Base-by-base conservation (phyloP, 2,113 vertebrate genomes). In the Raja brachyura region DNA sequence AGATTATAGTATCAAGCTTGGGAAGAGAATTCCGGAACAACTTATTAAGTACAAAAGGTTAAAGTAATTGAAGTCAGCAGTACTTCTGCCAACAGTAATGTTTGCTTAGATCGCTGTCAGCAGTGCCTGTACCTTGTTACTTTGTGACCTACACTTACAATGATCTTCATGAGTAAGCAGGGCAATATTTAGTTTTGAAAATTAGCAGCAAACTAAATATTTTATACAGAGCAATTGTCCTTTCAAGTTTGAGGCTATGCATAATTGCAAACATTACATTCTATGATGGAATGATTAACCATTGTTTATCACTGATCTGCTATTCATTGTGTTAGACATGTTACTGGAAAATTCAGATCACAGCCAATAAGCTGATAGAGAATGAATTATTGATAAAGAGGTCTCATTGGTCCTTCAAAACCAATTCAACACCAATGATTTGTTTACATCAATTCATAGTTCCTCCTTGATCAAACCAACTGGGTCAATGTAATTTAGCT, bases 21-120 rank as follows among this genome's bases (percentile, higher is more conserved):
- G 5, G 59, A 56, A 88, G 83, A 88, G 59, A 66, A 88, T 14
- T 63, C 39, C 63, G 83, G 83, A 88, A 88, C 59, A 88, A 63
- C 13, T 31, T 88, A 56, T 88, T 25, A 88, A 88, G 83, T 88
- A 66, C 59, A 63, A 88, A 88, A 88, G 59, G 59, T 88, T 88
- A 88, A 66, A 88, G 28, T 63, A 88, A 88, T 63, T 88, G 83
- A 88, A 88, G 83, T 88, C 83, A 88, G 59, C 59, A 88, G 13
- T 88, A 88, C 31, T 88, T 66, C 83, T 88, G 83, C 83, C 83
- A 88, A 88, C 83, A 66, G 83, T 88, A 63, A 88, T 88, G 59
- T 88, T 63, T 88, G 59, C 59, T 88, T 20, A 63, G n/a, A 61
- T 88, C 83, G 63, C 83, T 88, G 59, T 88, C 59, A 88, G 83